Evolutionary conservation across 2,888 invertebrate genomes (phyloP), one percentile per base, ranked within the genome.

Genomic region (Agrypnus murinus): DNA sequence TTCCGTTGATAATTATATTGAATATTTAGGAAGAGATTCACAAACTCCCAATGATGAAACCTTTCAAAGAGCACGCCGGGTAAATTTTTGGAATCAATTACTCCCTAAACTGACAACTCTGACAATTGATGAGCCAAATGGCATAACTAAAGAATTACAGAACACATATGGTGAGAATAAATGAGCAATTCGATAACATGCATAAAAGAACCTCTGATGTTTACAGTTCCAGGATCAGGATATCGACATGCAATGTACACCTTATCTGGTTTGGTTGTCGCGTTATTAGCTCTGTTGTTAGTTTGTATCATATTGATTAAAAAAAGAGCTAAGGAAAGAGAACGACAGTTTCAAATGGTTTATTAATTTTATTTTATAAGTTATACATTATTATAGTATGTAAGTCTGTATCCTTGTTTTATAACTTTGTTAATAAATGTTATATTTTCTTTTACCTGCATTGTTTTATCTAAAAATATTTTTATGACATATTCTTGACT

Each of bases 221-320:
- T 36, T 38, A 7, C 17, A 36, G 36, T 19, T 17, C 55, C 55
- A 36, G 82, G 83, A 50, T 81, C 83, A 45, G 87, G 89, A 59
- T 86, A 90, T 70, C 86, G 89, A 8, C 90, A 90, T 73, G 90
- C 90, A 31, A 88, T 90, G 77, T 89, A 90, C 77, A 90, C 90
- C 0, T 86, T 91, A 83, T 87, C 89, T 69, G 90, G 87, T 17
- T 84, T 90, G 17, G 86, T 89, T 32, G 81, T 87, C 38, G 85
- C 87, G 19, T 83, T 90, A 25, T 81, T 90, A 31, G 80, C 86
- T 19, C 81, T 90, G 14, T 83, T 90, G 31, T 81, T 87, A 48
- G 84, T 88, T 15, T 88, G 90, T 73, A 87, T 88, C 31, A 82
- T 89, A 58, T 81, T 91, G 57, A 80, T 91, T 57, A 88, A 85